Evolutionary conservation across 2,888 invertebrate genomes (phyloP).

Genomic region (Mythimna lalbum): DNA sequence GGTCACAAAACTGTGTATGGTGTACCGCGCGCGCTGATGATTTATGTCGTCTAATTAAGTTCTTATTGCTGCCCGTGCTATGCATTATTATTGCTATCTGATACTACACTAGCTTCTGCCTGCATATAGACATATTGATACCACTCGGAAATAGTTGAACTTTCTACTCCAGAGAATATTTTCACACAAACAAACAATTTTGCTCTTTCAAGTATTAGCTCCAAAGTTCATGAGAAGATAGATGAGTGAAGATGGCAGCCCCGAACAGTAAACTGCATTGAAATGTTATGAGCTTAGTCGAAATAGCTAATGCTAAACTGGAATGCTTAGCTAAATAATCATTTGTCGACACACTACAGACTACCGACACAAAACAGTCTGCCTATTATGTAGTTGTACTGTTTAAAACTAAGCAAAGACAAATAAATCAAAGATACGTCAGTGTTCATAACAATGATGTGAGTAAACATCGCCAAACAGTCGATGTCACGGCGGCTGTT

Average conservation of each 20-base stretch:
- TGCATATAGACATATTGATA: too few species aligned
- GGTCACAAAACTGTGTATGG: too few species aligned
- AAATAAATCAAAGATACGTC: conserved; percentile 11
- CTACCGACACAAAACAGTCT: neutral
- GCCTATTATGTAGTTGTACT: neutral
- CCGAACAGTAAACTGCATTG: neutral
- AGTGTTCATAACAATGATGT: conserved; percentile 14
- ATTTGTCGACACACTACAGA: neutral
- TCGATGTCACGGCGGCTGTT: neutral
- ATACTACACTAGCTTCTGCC: neutral
- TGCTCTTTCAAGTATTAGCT: neutral
- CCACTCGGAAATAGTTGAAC: neutral
- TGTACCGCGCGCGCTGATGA: neutral
- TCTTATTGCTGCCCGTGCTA: neutral
- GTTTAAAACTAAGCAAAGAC: conserved; percentile 1
- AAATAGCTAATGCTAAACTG: neutral
- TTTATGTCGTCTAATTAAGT: neutral
- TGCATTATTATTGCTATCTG: neutral
- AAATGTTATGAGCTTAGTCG: neutral
- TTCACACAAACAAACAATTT: neutral
- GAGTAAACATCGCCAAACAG: neutral
- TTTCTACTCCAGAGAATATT: neutral
- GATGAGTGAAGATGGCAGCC: too few species aligned
- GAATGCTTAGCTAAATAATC: neutral
- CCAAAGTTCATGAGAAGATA: neutral